These are phyloP conservation scores for Pocillopora grandis DNA, from an alignment of 92 coral and sea anemone genomes.

Conservation along the genomic window DNA sequence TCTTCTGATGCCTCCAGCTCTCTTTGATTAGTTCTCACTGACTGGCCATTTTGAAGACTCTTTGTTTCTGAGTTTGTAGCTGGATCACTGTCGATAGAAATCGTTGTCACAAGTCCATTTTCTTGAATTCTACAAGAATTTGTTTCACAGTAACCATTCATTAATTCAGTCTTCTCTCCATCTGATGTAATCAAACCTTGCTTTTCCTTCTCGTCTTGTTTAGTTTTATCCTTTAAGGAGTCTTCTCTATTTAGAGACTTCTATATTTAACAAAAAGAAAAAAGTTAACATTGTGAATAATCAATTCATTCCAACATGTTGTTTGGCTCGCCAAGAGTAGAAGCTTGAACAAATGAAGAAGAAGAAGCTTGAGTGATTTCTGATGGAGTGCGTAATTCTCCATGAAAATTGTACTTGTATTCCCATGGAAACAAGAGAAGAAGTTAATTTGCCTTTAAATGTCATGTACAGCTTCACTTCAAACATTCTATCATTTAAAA, in stretches of 20 bases:
- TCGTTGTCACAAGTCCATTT: conserved; percentile 1
- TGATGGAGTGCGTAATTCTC: no score
- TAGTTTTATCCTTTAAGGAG: conserved; percentile 17
- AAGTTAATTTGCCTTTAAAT: no score
- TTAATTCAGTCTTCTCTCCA: neutral
- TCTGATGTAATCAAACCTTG: neutral
- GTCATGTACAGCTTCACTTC: no score
- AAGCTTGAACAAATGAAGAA: no score
- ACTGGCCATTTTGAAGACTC: neutral
- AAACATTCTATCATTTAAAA: no score
- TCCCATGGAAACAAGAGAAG: no score
- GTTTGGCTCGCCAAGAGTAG: no score
- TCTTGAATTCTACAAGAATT: neutral
- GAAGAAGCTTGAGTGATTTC: no score
- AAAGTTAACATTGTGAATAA: neutral
- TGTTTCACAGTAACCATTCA: conserved; percentile 14
- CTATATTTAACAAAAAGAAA: neutral
- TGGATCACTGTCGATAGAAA: conserved; percentile 16
- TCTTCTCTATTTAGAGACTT: conserved; percentile 9
- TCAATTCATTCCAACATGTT: no score
- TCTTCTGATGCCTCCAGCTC: neutral
- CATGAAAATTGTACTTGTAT: no score
- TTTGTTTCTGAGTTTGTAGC: neutral
- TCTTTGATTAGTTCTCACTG: neutral
- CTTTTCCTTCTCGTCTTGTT: neutral